Evolutionary conservation across 2,888 invertebrate species (phyloP), one percentile per base, ranked within the genome.

Genomic region (Metalampra italica): DNA sequence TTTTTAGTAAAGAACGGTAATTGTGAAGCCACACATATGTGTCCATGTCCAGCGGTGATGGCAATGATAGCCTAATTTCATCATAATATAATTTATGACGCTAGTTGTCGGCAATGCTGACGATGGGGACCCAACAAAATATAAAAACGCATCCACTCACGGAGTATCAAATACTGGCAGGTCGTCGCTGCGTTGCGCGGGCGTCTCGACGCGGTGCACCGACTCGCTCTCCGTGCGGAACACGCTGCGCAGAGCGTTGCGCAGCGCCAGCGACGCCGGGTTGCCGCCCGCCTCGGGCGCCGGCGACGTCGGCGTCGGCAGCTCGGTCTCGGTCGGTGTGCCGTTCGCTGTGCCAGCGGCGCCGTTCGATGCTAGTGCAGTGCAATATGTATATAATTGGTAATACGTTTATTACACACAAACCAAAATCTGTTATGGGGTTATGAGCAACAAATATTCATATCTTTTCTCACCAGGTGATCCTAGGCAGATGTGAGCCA

Each of bases 161-260:
- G 82, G 78, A 1, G 81, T 61, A 43, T 84, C 85, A 53, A 84
- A 85, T 0, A 83, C 83, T 1, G 84, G 83, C 30, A 81, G 50
- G 29, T 83, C 84, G 13, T 81, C 78, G 45, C 66, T 70, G 36
- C 78, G 63, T 52, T 69, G 72, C n/a, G 75, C 70, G 36, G 68
- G 58, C 43, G 68, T 57, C 1, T 75, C 75, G 40, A 53, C 63
- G 37, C 78, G 60, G 7, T 66, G 61, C 1, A 67, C 52, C 0
- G 64, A 60, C 29, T 75, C 71, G 42, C 67, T 72, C 45, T 86
- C 86, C 0, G 72, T 69, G 13, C 82, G 71, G 71, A 86, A 85
- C 48, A 82, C 86, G 56, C 75, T 82, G 13, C 87, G 80, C n/a
- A 89, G 62, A 0, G 87, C 88, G 61, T 82, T 88, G 36, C 86